Evolutionary conservation across 2,888 invertebrate genomes (phyloP), one percentile per base, ranked within the genome.

Genomic region (Gandaritis pyraliata): DNA sequence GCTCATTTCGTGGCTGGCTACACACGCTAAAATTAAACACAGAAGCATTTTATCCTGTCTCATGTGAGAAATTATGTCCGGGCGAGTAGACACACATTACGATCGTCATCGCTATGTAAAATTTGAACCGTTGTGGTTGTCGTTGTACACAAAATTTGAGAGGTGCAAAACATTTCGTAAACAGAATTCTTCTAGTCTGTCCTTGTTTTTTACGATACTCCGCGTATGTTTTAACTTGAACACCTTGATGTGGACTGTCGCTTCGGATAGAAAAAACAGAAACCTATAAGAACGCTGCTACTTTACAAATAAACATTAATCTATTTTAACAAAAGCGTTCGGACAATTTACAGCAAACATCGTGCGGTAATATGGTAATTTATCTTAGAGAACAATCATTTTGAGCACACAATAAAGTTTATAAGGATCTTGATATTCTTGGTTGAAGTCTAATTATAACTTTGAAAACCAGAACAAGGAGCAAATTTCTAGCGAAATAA

Each of bases 261-360:
- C 52, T 54, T 48, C 59, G 52, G 52, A 56, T 10, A 11, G 15
- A 49, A 51, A 61, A 61, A 61, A 61, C 49, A 59, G 61, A 58
- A 64, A 57, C 57, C 46, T 48, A 43, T 33, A 49, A 64, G 63
- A 58, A 58, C 53, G 55, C 53, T 50, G 45, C 48, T 62, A 59
- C 58, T 58, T 60, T 23, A 45, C 11, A 61, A 46, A 59, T 63
- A 61, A 63, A 62, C 68, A 68, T 61, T 64, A 65, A 64, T 65
- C 67, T 61, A 49, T 64, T 61, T 56, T 10, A 70, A 70, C 68
- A 68, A 70, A 68, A 65, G 66, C 65, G 57, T 50, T 64, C 53
- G 43, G 45, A 62, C 65, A 68, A 65, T 65, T 66, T 60, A 57
- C 51, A 64, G 62, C 58, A 61, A 66, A 64, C 59, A 67, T 64